Conservation (phyloP, 2,797 vertebrate genomes). For the Phalanger gymnotis region DNA sequence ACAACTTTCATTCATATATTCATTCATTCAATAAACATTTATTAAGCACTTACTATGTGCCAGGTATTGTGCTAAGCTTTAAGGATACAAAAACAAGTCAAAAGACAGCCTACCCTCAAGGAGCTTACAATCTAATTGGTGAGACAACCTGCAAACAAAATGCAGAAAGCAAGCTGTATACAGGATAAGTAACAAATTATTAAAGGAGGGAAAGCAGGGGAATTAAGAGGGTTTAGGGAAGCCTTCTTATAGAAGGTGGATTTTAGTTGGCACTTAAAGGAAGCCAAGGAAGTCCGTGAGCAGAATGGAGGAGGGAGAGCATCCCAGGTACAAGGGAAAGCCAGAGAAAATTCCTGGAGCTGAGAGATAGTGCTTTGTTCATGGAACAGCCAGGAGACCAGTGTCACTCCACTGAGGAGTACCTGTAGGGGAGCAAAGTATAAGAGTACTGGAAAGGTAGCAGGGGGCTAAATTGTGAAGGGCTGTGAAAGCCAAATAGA, state of each 20-base stretch:
- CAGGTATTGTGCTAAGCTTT: neutral
- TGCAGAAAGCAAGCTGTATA: slow-evolving; percentile 38
- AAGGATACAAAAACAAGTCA: neutral
- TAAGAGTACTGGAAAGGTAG: no score
- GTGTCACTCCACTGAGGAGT: no score
- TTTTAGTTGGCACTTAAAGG: neutral
- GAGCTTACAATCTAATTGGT: neutral
- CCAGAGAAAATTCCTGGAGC: no score
- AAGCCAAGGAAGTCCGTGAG: neutral
- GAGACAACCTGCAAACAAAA: neutral
- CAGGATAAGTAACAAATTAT: slow-evolving; percentile 14
- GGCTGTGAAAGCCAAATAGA: no score
- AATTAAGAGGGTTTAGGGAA: neutral
- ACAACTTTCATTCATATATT: neutral
- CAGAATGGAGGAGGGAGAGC: neutral
- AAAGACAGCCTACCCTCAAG: neutral
- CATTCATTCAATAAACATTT: neutral
- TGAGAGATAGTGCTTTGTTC: no score
- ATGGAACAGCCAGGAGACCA: no score
- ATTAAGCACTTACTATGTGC: slow-evolving; percentile 10
- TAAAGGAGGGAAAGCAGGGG: neutral
- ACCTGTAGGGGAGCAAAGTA: no score
- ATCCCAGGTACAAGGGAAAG: no score
- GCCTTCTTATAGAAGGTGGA: neutral
- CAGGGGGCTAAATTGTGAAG: no score